phyloP scores from a whole-genome alignment of 2,888 invertebrate species.

The Xestia c-nigrum region DNA sequence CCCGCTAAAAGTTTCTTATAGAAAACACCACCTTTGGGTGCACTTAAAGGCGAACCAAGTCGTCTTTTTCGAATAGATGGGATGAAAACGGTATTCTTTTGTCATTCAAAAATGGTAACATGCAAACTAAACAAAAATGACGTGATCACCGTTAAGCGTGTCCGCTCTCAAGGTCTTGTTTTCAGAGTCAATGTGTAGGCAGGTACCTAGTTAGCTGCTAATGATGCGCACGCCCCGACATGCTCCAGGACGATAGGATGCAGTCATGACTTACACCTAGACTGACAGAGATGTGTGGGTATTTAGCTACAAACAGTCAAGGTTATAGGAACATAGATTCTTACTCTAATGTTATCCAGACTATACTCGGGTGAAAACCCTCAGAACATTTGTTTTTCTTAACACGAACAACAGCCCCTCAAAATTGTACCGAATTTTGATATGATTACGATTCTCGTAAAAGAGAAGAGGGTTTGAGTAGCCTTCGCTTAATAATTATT shows the following conservation, averaged over 20 bases:
- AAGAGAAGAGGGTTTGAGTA: neutral
- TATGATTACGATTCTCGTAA: neutral
- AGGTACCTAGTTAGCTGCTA: conserved; percentile 15
- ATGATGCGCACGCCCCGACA: conserved; percentile 35
- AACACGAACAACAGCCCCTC: neutral
- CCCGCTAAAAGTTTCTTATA: no score
- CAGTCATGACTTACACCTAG: conserved; percentile 18
- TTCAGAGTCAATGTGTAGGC: conserved; percentile 20
- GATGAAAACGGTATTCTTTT: neutral
- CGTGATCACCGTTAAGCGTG: neutral
- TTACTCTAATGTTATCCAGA: neutral
- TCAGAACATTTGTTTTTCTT: neutral
- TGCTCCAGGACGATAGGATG: conserved; percentile 2
- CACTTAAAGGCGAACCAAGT: no score
- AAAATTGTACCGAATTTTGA: neutral
- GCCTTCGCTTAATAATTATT: neutral
- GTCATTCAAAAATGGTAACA: neutral
- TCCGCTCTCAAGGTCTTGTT: conserved; percentile 15
- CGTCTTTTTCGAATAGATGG: no score
- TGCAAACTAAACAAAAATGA: neutral
- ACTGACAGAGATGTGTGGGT: conserved; percentile 9
- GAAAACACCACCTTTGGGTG: no score
- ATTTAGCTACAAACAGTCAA: neutral
- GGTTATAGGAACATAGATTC: neutral
- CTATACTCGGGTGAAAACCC: neutral